A percentile compares a stretch with the other conserved stretches of the same genome.
Evolutionary conservation across 1,140 invertebrate species (phyloP).

Genomic region (Drosophila nikananu): DNA sequence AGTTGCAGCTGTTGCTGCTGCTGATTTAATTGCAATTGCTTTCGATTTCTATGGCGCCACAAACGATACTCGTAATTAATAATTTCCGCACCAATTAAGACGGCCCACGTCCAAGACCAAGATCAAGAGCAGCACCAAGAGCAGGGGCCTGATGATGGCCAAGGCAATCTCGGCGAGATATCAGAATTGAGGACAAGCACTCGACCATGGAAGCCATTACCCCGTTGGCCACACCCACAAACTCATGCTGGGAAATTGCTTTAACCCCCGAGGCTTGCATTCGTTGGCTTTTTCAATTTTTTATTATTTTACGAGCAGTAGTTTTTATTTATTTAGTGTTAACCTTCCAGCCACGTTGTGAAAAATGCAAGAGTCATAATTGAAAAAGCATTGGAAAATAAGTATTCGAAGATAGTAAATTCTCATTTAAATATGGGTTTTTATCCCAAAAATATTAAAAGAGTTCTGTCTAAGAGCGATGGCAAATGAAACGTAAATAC

Average conservation of each 20-base stretch:
- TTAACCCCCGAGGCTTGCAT: not conserved
- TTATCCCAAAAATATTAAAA: not conserved
- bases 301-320: conserved; percentile 31
- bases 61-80: conserved; percentile 70
- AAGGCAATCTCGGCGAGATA: conserved; percentile 15
- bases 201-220: conserved; percentile 33
- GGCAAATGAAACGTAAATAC: not conserved
- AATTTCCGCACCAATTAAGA: conserved; percentile 81
- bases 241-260: conserved; percentile 9
- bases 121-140: conserved; percentile 37
- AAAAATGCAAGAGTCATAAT: conserved; percentile 28
- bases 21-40: conserved; percentile 31
- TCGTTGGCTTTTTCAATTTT: conserved; percentile 37
- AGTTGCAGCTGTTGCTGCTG: conserved; percentile 19
- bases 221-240: not conserved
- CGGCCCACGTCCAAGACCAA: conserved; percentile 41
- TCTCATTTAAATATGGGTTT: not conserved
- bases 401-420: not conserved
- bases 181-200: conserved; percentile 33
- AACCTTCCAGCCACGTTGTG: conserved; percentile 20
- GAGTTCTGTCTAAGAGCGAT: not conserved
- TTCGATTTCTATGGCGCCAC: conserved; percentile 54
- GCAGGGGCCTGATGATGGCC: conserved; percentile 1
- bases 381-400: conserved; percentile 15
- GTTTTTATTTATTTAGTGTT: conserved; percentile 47